Conservation (phyloP, 2,888 invertebrate genomes). For the Ptilodon capucinus region DNA sequence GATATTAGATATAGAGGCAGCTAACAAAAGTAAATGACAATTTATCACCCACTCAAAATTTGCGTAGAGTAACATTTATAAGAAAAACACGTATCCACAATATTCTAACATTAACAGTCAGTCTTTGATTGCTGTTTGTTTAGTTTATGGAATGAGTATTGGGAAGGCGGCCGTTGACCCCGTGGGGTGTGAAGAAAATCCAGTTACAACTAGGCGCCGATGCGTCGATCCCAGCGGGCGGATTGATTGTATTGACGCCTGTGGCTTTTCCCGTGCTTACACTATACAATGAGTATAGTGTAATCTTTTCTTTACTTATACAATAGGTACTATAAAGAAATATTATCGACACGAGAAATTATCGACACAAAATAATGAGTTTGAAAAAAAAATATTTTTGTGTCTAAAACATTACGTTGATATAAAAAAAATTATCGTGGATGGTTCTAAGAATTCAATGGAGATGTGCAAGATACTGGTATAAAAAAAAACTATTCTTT, state of each 20-base stretch:
- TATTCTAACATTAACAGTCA: background rate
- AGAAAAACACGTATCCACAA: background rate
- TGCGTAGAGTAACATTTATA: background rate
- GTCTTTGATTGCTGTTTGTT: constrained; percentile 1
- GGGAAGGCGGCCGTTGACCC: background rate
- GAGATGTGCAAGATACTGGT: too few species aligned
- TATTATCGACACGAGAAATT: too few species aligned
- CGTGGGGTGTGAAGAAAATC: constrained; percentile 21
- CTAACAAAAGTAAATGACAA: background rate
- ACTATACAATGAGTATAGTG: background rate
- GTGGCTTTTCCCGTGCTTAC: background rate
- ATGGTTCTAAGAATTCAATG: too few species aligned
- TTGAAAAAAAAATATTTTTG: too few species aligned
- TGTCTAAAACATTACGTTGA: too few species aligned
- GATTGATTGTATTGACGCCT: background rate
- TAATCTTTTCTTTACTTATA: too few species aligned
- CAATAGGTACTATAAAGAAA: too few species aligned
- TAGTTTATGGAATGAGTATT: background rate
- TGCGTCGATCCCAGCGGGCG: constrained; percentile 39
- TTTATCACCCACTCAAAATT: background rate
- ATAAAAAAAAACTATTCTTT: too few species aligned
- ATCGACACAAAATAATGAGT: too few species aligned
- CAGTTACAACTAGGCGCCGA: constrained; percentile 30
- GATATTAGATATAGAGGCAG: too few species aligned
- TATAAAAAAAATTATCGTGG: too few species aligned